A percentile compares a stretch with the other conserved stretches of the same genome.
Evolutionary conservation across 2,888 invertebrate genomes (phyloP).

Genomic region (Drosophila formosana): DNA sequence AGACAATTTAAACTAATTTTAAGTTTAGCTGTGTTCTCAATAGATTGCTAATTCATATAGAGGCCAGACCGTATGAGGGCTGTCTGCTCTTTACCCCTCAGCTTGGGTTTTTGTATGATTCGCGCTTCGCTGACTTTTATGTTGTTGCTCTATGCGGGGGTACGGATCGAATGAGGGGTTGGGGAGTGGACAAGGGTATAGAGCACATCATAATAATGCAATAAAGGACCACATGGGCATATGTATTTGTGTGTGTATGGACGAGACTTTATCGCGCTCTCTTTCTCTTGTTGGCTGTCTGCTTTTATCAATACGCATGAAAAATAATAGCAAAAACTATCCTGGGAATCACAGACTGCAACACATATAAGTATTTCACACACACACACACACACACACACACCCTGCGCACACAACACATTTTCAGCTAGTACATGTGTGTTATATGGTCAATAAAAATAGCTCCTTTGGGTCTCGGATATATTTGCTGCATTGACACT

Average conservation of each 20-base stretch:
- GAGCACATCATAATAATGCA: conserved; percentile 53
- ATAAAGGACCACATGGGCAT: conserved; percentile 37
- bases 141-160: conserved; percentile 26
- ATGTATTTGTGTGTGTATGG: neutral
- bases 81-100: neutral
- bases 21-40: conserved; percentile 23
- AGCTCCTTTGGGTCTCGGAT: conserved; percentile 48
- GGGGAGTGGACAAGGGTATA: conserved; percentile 11
- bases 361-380: conserved; percentile 6
- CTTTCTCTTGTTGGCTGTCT: conserved; percentile 24
- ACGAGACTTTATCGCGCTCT: neutral
- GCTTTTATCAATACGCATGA: conserved; percentile 54
- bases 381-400: neutral
- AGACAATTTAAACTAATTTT: conserved; percentile 31
- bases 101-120: conserved; percentile 30
- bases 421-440: neutral
- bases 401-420: conserved; percentile 10
- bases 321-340: conserved; percentile 56
- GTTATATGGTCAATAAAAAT: conserved; percentile 42
- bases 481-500: conserved; percentile 53
- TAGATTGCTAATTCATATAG: conserved; percentile 32
- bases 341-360: conserved; percentile 49
- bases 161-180: neutral
- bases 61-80: conserved; percentile 1
- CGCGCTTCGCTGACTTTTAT: conserved; percentile 48